A percentile compares a stretch with the other conserved stretches of the same genome.
Conservation (phyloP, 2,113 vertebrate genomes). For the Trochalopteron elliotii region DNA sequence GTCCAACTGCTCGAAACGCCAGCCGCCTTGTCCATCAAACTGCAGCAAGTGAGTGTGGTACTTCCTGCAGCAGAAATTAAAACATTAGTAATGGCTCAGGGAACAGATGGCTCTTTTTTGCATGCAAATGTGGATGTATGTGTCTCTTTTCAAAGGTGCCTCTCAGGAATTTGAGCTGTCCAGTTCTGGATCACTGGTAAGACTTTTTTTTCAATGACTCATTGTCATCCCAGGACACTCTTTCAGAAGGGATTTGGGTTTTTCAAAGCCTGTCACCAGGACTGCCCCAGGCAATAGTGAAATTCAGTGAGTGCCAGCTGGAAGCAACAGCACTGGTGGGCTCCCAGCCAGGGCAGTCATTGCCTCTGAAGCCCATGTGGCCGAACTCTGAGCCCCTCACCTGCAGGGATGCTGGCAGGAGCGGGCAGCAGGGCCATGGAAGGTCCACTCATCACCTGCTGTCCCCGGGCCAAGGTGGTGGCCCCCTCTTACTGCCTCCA, state of each 20-base stretch:
- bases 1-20: constrained; percentile 96
- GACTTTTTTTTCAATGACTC: not conserved
- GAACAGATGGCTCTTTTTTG: not conserved
- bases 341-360: not conserved
- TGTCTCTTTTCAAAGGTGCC: not conserved
- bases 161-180: not conserved
- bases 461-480: not conserved
- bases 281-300: not conserved
- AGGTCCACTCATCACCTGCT: not conserved
- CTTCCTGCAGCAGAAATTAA: constrained; percentile 83
- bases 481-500: not conserved
- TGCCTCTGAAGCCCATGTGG: not conserved
- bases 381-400: rapidly evolving
- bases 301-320: not conserved
- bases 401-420: not conserved
- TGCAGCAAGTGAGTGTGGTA: constrained; percentile 98
- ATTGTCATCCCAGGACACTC: not conserved
- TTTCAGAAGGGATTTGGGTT: not conserved
- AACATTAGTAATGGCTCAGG: constrained; percentile 10
- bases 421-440: not conserved
- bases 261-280: not conserved
- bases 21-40: constrained; percentile 96
- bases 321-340: not conserved
- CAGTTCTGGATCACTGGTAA: not conserved
- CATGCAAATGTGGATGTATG: not conserved